Evolutionary conservation across 2,113 vertebrate species (phyloP).

Genomic region (Castor canadensis): DNA sequence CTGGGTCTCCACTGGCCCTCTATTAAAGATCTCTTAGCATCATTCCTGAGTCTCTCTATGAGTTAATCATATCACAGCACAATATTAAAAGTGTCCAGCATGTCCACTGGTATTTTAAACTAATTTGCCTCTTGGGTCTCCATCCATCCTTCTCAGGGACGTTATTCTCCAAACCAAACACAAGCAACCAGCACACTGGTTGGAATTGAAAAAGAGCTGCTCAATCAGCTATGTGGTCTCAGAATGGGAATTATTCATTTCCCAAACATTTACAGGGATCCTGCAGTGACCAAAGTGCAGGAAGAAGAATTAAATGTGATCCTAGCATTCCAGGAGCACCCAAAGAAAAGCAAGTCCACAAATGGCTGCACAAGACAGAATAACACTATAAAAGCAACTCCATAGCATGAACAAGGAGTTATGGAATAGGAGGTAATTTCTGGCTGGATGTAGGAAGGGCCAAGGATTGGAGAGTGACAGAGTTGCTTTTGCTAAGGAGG

Average conservation of each 20-base stretch:
- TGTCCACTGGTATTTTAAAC: slow-evolving; percentile 27
- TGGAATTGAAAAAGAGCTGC: slow-evolving; percentile 33
- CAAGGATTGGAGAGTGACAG: background rate
- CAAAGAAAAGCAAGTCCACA: background rate
- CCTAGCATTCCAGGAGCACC: background rate
- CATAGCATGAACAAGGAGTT: background rate
- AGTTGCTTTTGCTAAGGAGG: background rate
- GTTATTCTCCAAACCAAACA: background rate
- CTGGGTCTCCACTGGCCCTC: background rate
- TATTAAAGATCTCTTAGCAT: background rate
- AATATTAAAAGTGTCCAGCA: background rate
- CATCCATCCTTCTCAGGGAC: background rate
- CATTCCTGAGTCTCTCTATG: background rate
- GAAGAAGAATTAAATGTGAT: background rate
- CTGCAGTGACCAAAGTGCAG: background rate
- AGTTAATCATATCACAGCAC: background rate
- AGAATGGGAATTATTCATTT: background rate
- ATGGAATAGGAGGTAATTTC: background rate
- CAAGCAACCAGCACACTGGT: background rate
- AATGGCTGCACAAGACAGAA: background rate
- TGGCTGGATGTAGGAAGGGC: background rate
- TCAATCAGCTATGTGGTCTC: slow-evolving; percentile 3
- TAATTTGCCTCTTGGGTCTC: slow-evolving; percentile 40
- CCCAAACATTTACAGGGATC: background rate
- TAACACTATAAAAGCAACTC: background rate